phyloP scores from a whole-genome alignment of 2,113 vertebrate species.

The Sylvicapra grimmia region DNA sequence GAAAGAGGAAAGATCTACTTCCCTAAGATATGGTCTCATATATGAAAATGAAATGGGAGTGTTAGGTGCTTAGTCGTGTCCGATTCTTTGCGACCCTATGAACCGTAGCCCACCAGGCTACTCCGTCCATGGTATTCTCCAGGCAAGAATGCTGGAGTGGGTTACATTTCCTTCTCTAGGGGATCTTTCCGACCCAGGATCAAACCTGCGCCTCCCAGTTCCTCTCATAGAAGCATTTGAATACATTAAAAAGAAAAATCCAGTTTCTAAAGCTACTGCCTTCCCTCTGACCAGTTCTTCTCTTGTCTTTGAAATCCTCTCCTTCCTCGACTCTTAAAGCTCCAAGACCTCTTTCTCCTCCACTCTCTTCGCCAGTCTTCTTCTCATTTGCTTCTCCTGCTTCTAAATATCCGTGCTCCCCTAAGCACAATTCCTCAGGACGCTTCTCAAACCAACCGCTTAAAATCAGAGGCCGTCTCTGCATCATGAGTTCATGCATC shows the following conservation, averaged over 20 bases:
- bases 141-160: not conserved
- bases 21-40: not conserved
- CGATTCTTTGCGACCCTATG: accelerated
- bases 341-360: not conserved
- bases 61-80: not conserved
- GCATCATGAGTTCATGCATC: not conserved
- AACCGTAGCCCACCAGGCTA: not conserved
- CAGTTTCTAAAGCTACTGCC: not conserved
- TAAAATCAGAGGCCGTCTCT: not conserved
- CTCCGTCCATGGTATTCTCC: not conserved
- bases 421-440: not conserved
- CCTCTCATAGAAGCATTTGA: not conserved
- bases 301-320: not conserved
- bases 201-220: not conserved
- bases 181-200: not conserved
- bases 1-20: not conserved
- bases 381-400: not conserved
- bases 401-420: not conserved
- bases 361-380: not conserved
- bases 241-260: not conserved
- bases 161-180: not conserved
- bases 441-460: not conserved
- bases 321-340: not conserved
- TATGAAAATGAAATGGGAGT: not conserved
- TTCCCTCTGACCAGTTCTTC: not conserved